Conservation (phyloP, 2,797 vertebrate genomes). For the Peromyscus nudipes region DNA sequence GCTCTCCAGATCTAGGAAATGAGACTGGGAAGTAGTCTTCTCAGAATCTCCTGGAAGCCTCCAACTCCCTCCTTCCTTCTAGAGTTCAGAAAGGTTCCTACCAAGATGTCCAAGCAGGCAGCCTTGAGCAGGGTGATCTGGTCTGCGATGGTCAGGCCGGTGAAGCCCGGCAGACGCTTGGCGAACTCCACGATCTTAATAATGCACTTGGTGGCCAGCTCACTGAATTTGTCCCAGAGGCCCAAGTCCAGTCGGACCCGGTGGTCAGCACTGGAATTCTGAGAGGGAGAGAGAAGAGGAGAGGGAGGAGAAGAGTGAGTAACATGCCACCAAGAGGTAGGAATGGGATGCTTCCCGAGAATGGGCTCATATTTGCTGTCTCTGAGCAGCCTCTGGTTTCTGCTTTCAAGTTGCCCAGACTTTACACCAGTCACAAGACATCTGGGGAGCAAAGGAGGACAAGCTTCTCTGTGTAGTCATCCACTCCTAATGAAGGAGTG, state of each 20-base stretch:
- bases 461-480: not conserved
- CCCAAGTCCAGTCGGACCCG: slow-evolving; percentile 96
- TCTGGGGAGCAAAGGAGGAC: not conserved
- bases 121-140: slow-evolving; percentile 98
- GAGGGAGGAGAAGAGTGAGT: not conserved
- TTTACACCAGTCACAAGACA: not conserved
- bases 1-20: not conserved
- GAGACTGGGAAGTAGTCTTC: not conserved
- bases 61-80: fast-evolving
- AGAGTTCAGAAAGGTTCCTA: slow-evolving; percentile 85
- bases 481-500: not conserved
- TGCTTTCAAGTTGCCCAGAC: not conserved
- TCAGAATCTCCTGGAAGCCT: not conserved
- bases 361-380: slow-evolving; percentile 36
- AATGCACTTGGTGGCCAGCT: slow-evolving; percentile 98
- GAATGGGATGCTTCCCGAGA: slow-evolving; percentile 24
- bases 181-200: slow-evolving; percentile 99
- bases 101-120: slow-evolving; percentile 97
- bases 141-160: slow-evolving; percentile 96
- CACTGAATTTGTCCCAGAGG: slow-evolving; percentile 98
- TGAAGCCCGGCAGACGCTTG: slow-evolving; percentile 96
- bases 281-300: slow-evolving; percentile 79
- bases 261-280: slow-evolving; percentile 97
- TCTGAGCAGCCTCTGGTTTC: slow-evolving; percentile 71
- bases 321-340: not conserved